Percentiles rank a stretch among this genome's conserved stretches.
Evolutionary conservation across 2,888 invertebrate species (phyloP).

Genomic region (Odontothrips loti): DNA sequence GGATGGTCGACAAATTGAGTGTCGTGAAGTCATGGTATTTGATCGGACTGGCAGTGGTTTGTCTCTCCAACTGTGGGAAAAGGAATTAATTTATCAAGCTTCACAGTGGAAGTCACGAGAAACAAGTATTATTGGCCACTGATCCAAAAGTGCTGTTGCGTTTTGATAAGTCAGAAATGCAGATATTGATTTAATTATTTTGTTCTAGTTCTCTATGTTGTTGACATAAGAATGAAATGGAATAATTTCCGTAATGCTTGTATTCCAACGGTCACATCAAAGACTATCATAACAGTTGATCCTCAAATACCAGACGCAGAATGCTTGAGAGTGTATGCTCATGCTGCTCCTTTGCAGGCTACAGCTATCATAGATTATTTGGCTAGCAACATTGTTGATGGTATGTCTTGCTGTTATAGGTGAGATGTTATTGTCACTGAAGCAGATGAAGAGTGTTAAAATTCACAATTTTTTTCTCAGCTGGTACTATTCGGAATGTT

Average conservation of each 20-base stretch:
- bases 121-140: slow-evolving; percentile 46
- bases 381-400: slow-evolving; percentile 40
- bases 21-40: slow-evolving; percentile 63
- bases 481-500: slow-evolving; percentile 52
- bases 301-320: slow-evolving; percentile 62
- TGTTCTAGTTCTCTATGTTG: slow-evolving; percentile 55
- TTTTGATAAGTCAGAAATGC: background rate
- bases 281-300: slow-evolving; percentile 68
- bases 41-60: slow-evolving; percentile 61
- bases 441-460: background rate
- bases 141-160: background rate
- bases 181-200: background rate
- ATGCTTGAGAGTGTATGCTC: slow-evolving; percentile 53
- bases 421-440: slow-evolving; percentile 20
- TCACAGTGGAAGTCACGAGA: slow-evolving; percentile 62
- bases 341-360: slow-evolving; percentile 44
- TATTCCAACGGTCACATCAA: slow-evolving; percentile 50
- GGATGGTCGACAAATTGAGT: slow-evolving; percentile 55
- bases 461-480: slow-evolving; percentile 45
- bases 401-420: slow-evolving; percentile 37
- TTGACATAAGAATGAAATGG: slow-evolving; percentile 60
- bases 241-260: slow-evolving; percentile 47
- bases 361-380: slow-evolving; percentile 40
- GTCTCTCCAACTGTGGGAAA: slow-evolving; percentile 62
- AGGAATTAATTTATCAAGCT: slow-evolving; percentile 64